phyloP scores from a whole-genome alignment of 2,797 vertebrate species.

The Eulemur mongoz region DNA sequence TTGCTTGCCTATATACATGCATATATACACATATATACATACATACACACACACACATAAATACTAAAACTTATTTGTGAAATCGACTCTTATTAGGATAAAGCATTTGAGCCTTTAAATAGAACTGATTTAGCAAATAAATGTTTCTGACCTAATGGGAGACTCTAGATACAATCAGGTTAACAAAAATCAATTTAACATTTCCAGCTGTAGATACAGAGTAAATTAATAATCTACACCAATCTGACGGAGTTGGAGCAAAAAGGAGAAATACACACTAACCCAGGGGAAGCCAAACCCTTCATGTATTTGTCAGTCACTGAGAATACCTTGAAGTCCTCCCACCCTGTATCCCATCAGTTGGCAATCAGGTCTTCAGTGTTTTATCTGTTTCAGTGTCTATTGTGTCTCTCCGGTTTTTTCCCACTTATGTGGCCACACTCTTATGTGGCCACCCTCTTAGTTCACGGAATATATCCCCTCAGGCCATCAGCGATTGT shows the following conservation, averaged over 20 bases:
- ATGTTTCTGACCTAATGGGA: neutral
- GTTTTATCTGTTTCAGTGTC: neutral
- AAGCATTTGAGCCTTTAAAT: neutral
- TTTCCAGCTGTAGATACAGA: neutral
- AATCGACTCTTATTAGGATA: neutral
- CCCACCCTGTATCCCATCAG: neutral
- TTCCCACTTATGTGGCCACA: neutral
- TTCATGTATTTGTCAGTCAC: neutral
- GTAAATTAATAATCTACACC: neutral
- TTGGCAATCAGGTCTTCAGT: neutral
- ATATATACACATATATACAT: neutral
- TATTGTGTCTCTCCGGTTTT: neutral
- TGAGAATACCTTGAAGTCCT: neutral
- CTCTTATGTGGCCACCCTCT: neutral
- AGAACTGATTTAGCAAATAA: constrained; percentile 40
- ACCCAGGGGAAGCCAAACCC: neutral
- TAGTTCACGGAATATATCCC: neutral
- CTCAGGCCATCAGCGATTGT: neutral
- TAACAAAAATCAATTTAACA: neutral
- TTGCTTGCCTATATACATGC: neutral
- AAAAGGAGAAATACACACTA: neutral
- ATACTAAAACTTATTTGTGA: neutral
- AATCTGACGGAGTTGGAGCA: neutral
- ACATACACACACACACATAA: neutral
- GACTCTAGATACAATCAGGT: neutral